Conservation (phyloP, 1,140 invertebrate genomes). For the Dreissena polymorpha region DNA sequence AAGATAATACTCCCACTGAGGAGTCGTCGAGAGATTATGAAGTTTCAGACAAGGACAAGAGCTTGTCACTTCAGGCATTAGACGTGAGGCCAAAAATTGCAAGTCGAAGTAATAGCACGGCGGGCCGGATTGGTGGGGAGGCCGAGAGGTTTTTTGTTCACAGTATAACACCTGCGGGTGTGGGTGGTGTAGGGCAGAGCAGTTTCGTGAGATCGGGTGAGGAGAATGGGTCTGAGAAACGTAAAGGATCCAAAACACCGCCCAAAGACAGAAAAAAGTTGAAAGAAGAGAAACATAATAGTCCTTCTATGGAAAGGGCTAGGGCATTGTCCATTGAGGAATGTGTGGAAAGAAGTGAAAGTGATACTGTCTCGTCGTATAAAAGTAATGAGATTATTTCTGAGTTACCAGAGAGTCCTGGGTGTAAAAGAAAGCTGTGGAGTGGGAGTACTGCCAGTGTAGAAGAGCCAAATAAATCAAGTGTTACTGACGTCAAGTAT, state of each 20-base stretch:
- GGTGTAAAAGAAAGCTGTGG: slow-evolving; percentile 61
- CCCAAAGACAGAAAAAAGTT: slow-evolving; percentile 63
- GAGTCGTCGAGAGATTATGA: slow-evolving; percentile 34
- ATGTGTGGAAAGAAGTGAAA: too few relatives aligned
- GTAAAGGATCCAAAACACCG: slow-evolving; percentile 60
- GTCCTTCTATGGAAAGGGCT: slow-evolving; percentile 40
- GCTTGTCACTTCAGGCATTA: slow-evolving; percentile 56
- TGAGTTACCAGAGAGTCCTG: slow-evolving; percentile 65
- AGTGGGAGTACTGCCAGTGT: slow-evolving; percentile 49
- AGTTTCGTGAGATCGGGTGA: slow-evolving; percentile 50
- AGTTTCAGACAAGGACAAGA: slow-evolving; percentile 42
- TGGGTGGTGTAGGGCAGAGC: slow-evolving; percentile 39
- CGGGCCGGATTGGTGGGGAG: slow-evolving; percentile 8
- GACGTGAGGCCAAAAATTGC: slow-evolving; percentile 20
- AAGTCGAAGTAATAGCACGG: slow-evolving; percentile 2
- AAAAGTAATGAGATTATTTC: slow-evolving; percentile 32
- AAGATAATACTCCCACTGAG: slow-evolving; percentile 62
- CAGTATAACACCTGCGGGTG: slow-evolving; percentile 26
- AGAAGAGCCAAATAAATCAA: slow-evolving; percentile 37
- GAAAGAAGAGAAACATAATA: slow-evolving; percentile 53
- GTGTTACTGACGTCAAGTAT: slow-evolving; percentile 24
- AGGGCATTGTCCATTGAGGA: neutral
- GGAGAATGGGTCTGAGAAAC: slow-evolving; percentile 50
- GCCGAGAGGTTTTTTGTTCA: slow-evolving; percentile 33
- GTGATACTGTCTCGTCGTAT: neutral